Conservation (phyloP, 2,888 invertebrate species). For the Caenorhabditis japonica region DNA sequence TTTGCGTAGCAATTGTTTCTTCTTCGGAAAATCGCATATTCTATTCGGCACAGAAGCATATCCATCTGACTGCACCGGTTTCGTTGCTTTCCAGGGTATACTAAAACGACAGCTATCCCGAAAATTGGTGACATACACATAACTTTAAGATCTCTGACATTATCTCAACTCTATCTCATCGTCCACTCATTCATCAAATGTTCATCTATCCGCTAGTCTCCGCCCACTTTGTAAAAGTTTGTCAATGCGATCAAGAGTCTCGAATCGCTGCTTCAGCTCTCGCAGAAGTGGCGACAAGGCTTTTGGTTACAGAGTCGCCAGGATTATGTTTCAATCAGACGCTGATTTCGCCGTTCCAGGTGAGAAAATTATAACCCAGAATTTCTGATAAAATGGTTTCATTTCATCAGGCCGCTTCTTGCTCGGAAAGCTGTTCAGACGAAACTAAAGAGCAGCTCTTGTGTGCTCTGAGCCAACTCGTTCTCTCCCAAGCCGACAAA, state of each 20-base stretch:
- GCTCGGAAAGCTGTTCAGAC: conserved; percentile 91
- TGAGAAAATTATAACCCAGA: conserved; percentile 1
- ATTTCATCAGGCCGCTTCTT: conserved; percentile 78
- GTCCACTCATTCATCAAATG: conserved; percentile 85
- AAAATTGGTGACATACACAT: background rate
- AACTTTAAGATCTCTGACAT: conserved; percentile 57
- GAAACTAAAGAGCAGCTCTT: conserved; percentile 94
- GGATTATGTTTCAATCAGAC: conserved; percentile 70
- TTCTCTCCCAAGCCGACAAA: conserved; percentile 85
- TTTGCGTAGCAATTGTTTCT: conserved; percentile 86
- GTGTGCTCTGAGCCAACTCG: conserved; percentile 93
- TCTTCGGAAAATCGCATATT: conserved; percentile 88
- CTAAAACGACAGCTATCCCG: no score
- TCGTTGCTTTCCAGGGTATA: conserved; percentile 52
- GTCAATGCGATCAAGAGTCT: conserved; percentile 63
- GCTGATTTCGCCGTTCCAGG: conserved; percentile 66
- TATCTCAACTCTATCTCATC: conserved; percentile 62
- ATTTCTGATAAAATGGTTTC: background rate
- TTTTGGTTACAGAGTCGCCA: conserved; percentile 53
- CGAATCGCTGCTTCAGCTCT: conserved; percentile 56
- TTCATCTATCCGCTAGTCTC: conserved; percentile 91
- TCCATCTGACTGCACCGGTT: conserved; percentile 59
- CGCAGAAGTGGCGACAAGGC: conserved; percentile 56
- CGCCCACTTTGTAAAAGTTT: conserved; percentile 91
- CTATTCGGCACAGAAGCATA: conserved; percentile 64